phyloP scores from a whole-genome alignment of 2,888 invertebrate species.

The Microctonus aethiopoides region DNA sequence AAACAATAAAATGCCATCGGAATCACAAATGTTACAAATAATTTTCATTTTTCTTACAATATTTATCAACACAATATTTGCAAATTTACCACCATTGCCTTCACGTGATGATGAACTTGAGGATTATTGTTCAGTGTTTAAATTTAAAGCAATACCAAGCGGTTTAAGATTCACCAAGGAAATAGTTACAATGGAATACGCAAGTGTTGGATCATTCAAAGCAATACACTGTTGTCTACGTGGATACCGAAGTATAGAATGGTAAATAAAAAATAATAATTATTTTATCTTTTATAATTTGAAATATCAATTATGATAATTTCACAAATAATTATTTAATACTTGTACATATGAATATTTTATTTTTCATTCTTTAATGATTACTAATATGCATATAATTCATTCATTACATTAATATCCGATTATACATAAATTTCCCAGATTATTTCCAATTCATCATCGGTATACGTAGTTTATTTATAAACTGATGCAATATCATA shows the following conservation, averaged over 20 bases:
- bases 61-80: background rate
- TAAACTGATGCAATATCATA: no score
- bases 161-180: constrained; percentile 81
- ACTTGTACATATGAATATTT: background rate
- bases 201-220: constrained; percentile 77
- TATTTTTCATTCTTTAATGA: background rate
- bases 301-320: background rate
- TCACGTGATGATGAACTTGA: constrained; percentile 52
- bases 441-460: background rate
- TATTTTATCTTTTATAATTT: constrained; percentile 9
- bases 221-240: constrained; percentile 82
- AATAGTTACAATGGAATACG: constrained; percentile 76
- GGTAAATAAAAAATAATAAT: constrained; percentile 75
- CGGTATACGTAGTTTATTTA: background rate
- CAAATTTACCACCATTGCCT: constrained; percentile 12
- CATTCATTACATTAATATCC: no score
- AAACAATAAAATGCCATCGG: background rate
- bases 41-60: constrained; percentile 1
- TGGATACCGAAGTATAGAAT: constrained; percentile 82
- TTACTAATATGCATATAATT: background rate
- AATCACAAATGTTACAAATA: background rate
- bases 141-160: constrained; percentile 71
- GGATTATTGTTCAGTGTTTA: constrained; percentile 74
- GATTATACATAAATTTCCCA: background rate
- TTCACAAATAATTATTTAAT: background rate